Conservation (phyloP, 2,113 vertebrate genomes). For the Oreocharis arfaki region DNA sequence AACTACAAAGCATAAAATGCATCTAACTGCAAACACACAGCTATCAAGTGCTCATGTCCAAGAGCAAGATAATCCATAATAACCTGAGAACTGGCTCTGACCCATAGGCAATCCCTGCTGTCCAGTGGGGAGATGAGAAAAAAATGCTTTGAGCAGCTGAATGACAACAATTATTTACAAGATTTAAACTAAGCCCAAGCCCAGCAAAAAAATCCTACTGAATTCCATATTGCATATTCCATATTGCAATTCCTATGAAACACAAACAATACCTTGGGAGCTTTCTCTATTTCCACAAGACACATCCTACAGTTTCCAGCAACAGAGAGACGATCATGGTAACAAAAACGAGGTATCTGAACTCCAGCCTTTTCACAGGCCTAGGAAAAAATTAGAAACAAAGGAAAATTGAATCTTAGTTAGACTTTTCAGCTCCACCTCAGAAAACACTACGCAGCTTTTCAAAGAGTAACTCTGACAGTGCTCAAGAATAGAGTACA, state of each 20-base stretch:
- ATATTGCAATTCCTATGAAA: neutral
- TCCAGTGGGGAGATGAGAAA: neutral
- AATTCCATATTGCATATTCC: neutral
- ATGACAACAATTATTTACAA: neutral
- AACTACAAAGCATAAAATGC: neutral
- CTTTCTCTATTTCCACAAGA: conserved; percentile 94
- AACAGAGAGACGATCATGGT: conserved; percentile 91
- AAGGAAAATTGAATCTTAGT: neutral
- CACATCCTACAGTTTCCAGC: conserved; percentile 97
- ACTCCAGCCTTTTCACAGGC: conserved; percentile 91
- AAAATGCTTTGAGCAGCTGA: neutral
- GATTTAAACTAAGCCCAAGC: neutral
- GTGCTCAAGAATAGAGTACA: neutral
- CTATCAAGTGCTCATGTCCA: neutral
- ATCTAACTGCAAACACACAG: neutral
- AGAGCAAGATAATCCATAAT: neutral
- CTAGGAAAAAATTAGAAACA: conserved; percentile 55
- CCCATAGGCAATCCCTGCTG: neutral
- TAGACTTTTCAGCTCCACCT: neutral
- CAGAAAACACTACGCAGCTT: neutral
- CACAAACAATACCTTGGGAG: conserved; percentile 81
- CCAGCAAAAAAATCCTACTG: neutral
- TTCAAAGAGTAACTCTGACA: neutral
- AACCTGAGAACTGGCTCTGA: neutral
- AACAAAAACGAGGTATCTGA: conserved; percentile 96